Conservation (phyloP, 2,797 vertebrate genomes). For the Sardinella longiceps region DNA sequence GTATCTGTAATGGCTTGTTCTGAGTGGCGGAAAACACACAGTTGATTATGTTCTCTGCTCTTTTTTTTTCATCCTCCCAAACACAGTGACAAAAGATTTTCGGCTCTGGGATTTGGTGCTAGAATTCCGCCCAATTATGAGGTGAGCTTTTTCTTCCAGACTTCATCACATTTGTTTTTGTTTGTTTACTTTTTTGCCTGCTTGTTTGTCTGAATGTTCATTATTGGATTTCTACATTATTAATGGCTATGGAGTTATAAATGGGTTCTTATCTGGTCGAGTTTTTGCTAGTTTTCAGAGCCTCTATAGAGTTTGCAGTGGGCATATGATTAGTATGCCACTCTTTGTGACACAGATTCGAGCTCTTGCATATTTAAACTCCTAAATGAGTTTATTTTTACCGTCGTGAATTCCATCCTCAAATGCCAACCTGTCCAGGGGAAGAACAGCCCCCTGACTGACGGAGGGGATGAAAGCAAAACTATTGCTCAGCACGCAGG, state of each 20-base stretch:
- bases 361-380: constrained; percentile 62
- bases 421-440: constrained; percentile 41
- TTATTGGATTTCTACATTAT: constrained; percentile 29
- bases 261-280: constrained; percentile 31
- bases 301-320: constrained; percentile 39
- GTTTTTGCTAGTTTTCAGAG: constrained; percentile 23
- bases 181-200: constrained; percentile 30
- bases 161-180: constrained; percentile 32
- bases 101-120: constrained; percentile 94
- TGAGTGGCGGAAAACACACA: constrained; percentile 1
- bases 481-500: constrained; percentile 36
- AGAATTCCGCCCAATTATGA: constrained; percentile 96
- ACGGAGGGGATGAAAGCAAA: constrained; percentile 43
- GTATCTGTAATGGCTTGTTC: not conserved
- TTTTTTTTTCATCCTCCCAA: constrained; percentile 30
- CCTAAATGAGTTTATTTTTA: constrained; percentile 63
- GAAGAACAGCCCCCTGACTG: constrained; percentile 55
- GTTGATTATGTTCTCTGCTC: not conserved
- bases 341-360: constrained; percentile 51
- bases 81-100: constrained; percentile 92
- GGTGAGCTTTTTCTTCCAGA: constrained; percentile 70
- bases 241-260: constrained; percentile 38
- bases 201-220: constrained; percentile 27
- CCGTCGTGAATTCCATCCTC: constrained; percentile 50
- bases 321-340: constrained; percentile 49